Evolutionary conservation across 2,888 invertebrate species (phyloP).

Genomic region (Euproctis similis): DNA sequence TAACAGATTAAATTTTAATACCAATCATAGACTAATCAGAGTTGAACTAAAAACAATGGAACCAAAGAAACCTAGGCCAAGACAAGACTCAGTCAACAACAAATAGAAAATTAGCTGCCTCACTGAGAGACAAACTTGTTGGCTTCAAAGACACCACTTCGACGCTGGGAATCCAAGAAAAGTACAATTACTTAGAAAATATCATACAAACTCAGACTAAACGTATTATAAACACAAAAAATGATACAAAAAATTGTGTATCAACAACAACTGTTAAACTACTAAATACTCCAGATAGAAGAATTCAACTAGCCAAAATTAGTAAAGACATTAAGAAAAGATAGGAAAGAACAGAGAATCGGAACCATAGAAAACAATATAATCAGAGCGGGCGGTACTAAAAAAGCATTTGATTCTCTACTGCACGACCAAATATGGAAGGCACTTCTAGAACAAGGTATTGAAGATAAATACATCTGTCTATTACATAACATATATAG

Average conservation of each 20-base stretch:
- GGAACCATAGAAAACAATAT: slow-evolving; percentile 7
- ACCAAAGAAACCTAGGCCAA: slow-evolving; percentile 1
- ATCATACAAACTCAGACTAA: slow-evolving; percentile 2
- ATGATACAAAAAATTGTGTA: not conserved
- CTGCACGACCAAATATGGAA: too few relatives aligned
- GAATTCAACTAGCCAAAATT: not conserved
- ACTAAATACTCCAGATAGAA: not conserved
- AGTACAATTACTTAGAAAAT: slow-evolving; percentile 1
- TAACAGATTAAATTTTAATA: too few relatives aligned
- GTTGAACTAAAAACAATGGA: too few relatives aligned
- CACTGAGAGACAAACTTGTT: not conserved
- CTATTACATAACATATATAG: not conserved
- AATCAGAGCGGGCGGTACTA: too few relatives aligned
- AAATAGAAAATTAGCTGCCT: not conserved
- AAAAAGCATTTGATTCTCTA: too few relatives aligned
- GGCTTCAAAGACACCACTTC: not conserved
- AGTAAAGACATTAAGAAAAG: slow-evolving; percentile 1
- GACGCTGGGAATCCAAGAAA: not conserved
- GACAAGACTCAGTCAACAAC: not conserved
- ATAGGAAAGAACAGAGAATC: not conserved
- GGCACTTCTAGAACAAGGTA: not conserved
- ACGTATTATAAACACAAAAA: not conserved
- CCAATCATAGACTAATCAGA: too few relatives aligned
- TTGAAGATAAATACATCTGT: not conserved
- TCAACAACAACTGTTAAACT: not conserved